These are phyloP conservation scores for Donacobius atricapilla DNA, from an alignment of 2,113 vertebrate species.

Conservation along the genomic window DNA sequence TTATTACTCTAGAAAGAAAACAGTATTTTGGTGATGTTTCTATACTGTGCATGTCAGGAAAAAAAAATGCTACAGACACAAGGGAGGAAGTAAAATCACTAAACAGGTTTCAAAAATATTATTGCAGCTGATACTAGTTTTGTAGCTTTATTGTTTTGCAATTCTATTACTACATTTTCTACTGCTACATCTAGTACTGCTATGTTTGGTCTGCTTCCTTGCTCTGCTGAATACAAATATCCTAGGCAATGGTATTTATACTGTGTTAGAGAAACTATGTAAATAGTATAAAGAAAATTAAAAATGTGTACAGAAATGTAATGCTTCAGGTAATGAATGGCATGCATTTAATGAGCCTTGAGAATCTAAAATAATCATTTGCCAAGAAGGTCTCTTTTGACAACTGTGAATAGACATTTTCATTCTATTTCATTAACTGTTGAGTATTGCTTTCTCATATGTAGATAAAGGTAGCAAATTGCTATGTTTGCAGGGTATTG, in stretches of 20 bases:
- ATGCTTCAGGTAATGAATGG: neutral
- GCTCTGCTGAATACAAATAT: neutral
- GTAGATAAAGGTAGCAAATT: neutral
- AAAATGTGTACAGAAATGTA: neutral
- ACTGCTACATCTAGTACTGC: neutral
- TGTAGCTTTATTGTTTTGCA: neutral
- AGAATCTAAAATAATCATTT: neutral
- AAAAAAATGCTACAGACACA: neutral
- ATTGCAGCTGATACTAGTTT: neutral
- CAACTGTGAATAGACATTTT: neutral
- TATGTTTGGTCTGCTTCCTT: neutral
- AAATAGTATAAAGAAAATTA: neutral
- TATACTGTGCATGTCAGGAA: neutral
- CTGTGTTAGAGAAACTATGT: neutral
- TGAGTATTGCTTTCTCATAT: neutral
- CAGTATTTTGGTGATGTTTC: neutral
- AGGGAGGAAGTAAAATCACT: neutral
- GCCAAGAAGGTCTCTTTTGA: neutral
- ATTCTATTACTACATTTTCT: neutral
- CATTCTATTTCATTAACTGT: neutral
- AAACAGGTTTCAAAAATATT: neutral
- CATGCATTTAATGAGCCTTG: neutral
- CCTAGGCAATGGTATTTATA: neutral
- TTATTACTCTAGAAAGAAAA: neutral
- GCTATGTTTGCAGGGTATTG: neutral